These are phyloP conservation scores for Echinometra lucunter DNA, from an alignment of 53 echinoderm and acorn worm genomes.

Conservation along the genomic window DNA sequence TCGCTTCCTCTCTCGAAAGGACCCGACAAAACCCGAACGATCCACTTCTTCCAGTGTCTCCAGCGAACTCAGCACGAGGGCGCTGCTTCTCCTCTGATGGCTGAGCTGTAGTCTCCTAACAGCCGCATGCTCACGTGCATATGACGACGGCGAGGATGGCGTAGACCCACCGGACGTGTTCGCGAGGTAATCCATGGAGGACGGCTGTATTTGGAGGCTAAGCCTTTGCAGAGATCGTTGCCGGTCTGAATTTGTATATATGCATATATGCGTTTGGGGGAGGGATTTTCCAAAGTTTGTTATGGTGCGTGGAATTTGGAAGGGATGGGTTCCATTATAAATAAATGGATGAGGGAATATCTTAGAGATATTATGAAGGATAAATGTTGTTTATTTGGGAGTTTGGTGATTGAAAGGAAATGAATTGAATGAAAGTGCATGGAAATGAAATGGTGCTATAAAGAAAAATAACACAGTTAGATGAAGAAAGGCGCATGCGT, in stretches of 20 bases:
- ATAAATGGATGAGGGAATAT: neutral
- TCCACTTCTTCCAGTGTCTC: conserved; percentile 78
- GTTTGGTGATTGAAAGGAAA: neutral
- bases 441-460: neutral
- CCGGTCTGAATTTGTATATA: conserved; percentile 53
- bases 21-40: conserved; percentile 33
- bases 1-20: conserved; percentile 56
- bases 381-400: neutral
- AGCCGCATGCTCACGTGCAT: conserved; percentile 61
- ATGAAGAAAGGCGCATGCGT: neutral
- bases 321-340: neutral
- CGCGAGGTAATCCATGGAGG: conserved; percentile 50
- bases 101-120: conserved; percentile 57
- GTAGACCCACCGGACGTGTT: conserved; percentile 57
- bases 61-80: conserved; percentile 74
- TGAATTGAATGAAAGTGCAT: neutral
- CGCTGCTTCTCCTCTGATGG: conserved; percentile 72
- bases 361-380: neutral
- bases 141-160: conserved; percentile 62
- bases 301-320: neutral
- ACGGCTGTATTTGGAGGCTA: conserved; percentile 71
- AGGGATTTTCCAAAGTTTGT: conserved; percentile 32
- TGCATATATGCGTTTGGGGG: conserved; percentile 43
- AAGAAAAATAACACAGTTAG: neutral
- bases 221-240: conserved; percentile 63